Evolutionary conservation across 2,888 invertebrate genomes (phyloP).

Genomic region (Drosophila mulleri): DNA sequence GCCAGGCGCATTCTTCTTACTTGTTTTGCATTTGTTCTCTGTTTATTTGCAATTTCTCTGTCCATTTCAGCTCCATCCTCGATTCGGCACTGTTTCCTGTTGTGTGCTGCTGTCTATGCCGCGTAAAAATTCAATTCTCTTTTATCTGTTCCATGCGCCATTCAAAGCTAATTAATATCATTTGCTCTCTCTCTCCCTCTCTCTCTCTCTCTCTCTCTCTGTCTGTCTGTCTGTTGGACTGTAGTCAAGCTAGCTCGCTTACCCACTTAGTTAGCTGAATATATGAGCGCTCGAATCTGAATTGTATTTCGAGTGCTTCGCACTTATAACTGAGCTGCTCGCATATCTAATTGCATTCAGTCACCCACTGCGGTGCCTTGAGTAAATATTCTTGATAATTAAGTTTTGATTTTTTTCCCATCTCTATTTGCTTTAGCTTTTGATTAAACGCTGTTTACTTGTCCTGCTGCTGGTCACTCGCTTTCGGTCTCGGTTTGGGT

Average conservation of each 20-base stretch:
- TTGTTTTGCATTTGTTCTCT: slow-evolving; percentile 54
- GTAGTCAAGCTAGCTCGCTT: neutral
- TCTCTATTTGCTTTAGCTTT: slow-evolving; percentile 2
- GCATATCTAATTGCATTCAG: slow-evolving; percentile 1
- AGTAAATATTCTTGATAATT: slow-evolving; percentile 6
- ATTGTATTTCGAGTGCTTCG: neutral
- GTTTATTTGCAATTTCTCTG: slow-evolving; percentile 43
- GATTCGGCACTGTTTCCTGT: slow-evolving; percentile 46
- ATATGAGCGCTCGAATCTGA: neutral
- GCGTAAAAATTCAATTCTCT: slow-evolving; percentile 64
- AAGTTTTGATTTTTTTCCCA: neutral
- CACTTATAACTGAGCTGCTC: neutral
- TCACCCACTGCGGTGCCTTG: neutral
- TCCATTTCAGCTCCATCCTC: slow-evolving; percentile 4
- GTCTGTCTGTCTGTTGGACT: no score
- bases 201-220: neutral
- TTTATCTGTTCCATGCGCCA: slow-evolving; percentile 49
- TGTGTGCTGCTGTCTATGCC: slow-evolving; percentile 20
- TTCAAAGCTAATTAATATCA: slow-evolving; percentile 47
- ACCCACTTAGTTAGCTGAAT: neutral
- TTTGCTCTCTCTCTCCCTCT: neutral
- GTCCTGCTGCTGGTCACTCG: slow-evolving; percentile 1
- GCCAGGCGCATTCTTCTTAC: neutral
- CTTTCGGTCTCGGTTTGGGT: neutral
- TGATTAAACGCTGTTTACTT: slow-evolving; percentile 2